Evolutionary conservation across 1,140 invertebrate genomes (phyloP), one percentile per base, ranked within the genome.

Genomic region (Globodera rostochiensis): DNA sequence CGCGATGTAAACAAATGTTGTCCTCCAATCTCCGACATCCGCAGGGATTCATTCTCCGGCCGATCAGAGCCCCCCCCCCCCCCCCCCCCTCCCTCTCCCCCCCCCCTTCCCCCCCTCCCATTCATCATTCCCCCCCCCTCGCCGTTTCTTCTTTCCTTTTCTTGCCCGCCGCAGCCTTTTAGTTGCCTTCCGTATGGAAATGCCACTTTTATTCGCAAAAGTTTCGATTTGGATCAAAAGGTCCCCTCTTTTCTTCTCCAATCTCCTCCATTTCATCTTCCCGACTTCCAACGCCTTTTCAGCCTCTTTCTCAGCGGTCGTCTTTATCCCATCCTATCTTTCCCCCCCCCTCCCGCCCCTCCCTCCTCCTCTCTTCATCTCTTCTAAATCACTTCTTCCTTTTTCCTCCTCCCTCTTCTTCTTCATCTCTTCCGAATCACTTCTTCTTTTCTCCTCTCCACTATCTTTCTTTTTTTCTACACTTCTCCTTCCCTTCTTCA

Each of bases 1-100:
- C 50, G 15, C 69, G 69, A 71, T 71, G 69, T 71, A 71, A 71
- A 71, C 69, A 71, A 71, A 71, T 71, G 69, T 71, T 71, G 69
- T 71, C 25, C 25, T 21, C n/a, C 69, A 2, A 71, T 45, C n/a
- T 45, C 69, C 6, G 69, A 71, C 25, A 47, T 45, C 8, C 25
- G 15, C 25, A 25, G 69, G 25, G 57, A 60, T 60, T 60, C 9
- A 11, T 19, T 53, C 50, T 53, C 1, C 57, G 11, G 4, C 69
- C 25, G 69, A 71, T 71, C 69, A 19, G 69, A 6, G 3, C 7
- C n/a, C 19, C 67, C 67, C 67, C 69, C 15, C 25, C 69, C 21
- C 6, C 25, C 69, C 25, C 13, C 3, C 11, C 4, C n/a, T 36
- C 69, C 9, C 25, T 15, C 46, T 9, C n/a, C 6, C 36, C n/a